Percentiles rank a stretch among this genome's conserved stretches.
phyloP scores from a whole-genome alignment of 2,888 invertebrate genomes.

The Tipula lateralis region DNA sequence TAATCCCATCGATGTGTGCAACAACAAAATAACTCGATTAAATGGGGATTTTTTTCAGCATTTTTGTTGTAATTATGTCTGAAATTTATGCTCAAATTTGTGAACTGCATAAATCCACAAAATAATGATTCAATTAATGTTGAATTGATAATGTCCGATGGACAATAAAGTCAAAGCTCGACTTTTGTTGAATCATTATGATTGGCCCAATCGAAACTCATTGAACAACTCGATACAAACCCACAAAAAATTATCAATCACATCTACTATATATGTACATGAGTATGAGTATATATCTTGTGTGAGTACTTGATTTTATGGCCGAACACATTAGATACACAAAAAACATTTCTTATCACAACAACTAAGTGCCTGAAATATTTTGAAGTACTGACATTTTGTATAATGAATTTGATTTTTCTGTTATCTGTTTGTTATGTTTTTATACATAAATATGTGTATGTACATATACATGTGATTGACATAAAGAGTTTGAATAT shows the following conservation, averaged over 20 bases:
- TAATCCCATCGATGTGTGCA: neutral
- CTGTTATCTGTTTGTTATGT: neutral
- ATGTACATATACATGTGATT: neutral
- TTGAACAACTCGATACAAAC: neutral
- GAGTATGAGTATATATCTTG: too few relatives aligned
- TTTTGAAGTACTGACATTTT: neutral
- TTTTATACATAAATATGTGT: neutral
- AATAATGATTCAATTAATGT: neutral
- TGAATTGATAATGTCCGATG: neutral
- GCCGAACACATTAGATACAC: neutral
- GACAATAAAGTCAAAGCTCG: neutral
- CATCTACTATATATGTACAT: neutral
- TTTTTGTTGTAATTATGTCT: neutral
- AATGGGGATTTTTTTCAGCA: neutral
- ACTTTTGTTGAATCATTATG: neutral
- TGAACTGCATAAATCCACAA: neutral
- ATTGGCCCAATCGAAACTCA: neutral
- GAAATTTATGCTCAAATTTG: neutral
- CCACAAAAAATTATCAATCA: neutral
- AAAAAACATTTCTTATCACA: conserved; percentile 14
- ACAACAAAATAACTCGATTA: neutral
- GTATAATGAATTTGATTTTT: neutral
- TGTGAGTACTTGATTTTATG: neutral
- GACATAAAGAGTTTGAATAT: conserved; percentile 1
- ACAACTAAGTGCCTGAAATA: neutral